Evolutionary conservation across 2,888 invertebrate genomes (phyloP).

Genomic region (Sinhomidia bicolor): DNA sequence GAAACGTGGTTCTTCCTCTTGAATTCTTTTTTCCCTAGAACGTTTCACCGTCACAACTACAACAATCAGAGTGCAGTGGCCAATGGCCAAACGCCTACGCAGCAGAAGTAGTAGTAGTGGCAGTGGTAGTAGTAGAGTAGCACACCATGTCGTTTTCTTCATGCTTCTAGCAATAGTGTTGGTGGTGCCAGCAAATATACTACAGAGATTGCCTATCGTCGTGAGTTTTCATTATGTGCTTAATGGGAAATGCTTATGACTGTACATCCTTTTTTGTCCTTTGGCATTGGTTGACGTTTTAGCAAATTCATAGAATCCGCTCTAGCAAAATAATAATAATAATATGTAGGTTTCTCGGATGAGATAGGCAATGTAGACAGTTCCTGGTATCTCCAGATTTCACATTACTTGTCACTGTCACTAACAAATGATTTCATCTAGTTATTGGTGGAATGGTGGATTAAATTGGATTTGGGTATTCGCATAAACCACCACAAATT

Average conservation of each 20-base stretch:
- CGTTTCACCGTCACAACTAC: constrained; percentile 27
- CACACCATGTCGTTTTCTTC: not conserved
- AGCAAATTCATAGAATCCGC: not conserved
- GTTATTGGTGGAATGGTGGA: too few relatives aligned
- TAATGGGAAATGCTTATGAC: constrained; percentile 48
- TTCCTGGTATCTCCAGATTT: too few relatives aligned
- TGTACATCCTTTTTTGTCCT: not conserved
- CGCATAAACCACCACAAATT: too few relatives aligned
- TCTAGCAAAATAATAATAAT: too few relatives aligned
- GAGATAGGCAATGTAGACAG: too few relatives aligned
- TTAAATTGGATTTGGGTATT: too few relatives aligned
- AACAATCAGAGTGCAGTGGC: constrained; percentile 32
- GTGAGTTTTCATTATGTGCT: not conserved
- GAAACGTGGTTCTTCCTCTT: not conserved
- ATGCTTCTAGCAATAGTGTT: not conserved
- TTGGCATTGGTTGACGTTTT: not conserved
- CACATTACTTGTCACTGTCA: too few relatives aligned
- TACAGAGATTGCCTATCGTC: not conserved
- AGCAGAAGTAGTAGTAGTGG: not conserved
- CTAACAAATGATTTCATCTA: too few relatives aligned
- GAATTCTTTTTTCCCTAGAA: not conserved
- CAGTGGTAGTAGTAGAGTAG: not conserved
- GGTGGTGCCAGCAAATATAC: not conserved
- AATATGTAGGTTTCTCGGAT: too few relatives aligned
- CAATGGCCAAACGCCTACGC: constrained; percentile 70